These are phyloP conservation scores for Anagrus nilaparvatae DNA, from an alignment of 1,140 invertebrate genomes.

Conservation along the genomic window DNA sequence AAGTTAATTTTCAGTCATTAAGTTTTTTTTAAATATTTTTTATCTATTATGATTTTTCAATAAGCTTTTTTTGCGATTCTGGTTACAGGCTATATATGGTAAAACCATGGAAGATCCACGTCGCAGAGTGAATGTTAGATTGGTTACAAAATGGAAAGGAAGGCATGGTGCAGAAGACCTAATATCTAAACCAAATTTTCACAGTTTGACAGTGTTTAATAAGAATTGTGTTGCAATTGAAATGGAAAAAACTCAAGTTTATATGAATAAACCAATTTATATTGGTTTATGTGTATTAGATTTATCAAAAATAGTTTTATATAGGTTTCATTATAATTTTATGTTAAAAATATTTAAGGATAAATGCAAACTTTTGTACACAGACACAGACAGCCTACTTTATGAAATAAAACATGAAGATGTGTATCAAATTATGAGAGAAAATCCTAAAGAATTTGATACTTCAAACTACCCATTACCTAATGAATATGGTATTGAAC, in stretches of 20 bases:
- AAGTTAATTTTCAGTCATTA: too few species aligned
- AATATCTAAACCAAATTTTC: conserved; percentile 25
- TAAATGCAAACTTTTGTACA: too few species aligned
- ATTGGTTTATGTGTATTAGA: conserved; percentile 18
- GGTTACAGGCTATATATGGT: conserved; percentile 27
- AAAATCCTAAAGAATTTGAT: too few species aligned
- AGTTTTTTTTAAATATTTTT: too few species aligned
- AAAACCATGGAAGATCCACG: conserved; percentile 34
- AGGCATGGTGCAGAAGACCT: conserved; percentile 11
- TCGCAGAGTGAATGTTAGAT: conserved; percentile 26
- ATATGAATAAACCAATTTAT: conserved; percentile 22
- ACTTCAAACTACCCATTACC: too few species aligned
- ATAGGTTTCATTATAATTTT: conserved; percentile 16
- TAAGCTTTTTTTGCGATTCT: conserved; percentile 26
- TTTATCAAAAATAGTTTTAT: conserved; percentile 12
- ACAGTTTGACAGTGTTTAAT: conserved; percentile 10
- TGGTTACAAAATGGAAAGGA: conserved; percentile 17
- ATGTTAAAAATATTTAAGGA: conserved; percentile 14
- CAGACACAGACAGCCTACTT: too few species aligned
- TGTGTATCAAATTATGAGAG: too few species aligned
- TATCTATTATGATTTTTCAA: too few species aligned
- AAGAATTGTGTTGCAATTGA: conserved; percentile 11
- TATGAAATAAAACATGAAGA: too few species aligned
- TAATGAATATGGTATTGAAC: too few species aligned
- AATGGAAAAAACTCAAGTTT: conserved; percentile 13